Percentiles rank a stretch among this genome's conserved stretches.
These are phyloP conservation scores for Cyclina sinensis DNA, from an alignment of 1,140 invertebrate species.

Conservation along the genomic window DNA sequence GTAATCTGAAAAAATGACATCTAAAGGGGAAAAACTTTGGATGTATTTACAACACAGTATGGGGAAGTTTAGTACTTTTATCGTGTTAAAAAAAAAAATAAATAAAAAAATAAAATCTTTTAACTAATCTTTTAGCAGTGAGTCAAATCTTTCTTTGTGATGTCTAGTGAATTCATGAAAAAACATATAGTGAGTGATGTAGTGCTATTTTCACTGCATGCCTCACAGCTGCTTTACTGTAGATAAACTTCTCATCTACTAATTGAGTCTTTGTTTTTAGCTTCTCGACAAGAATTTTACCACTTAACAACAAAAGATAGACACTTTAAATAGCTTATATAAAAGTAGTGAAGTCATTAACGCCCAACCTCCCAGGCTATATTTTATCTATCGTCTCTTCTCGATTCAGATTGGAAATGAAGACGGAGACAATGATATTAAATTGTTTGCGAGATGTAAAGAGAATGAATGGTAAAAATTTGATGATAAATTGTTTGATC, in stretches of 20 bases:
- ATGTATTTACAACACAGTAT: no score
- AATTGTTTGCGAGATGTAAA: background rate
- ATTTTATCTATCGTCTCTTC: background rate
- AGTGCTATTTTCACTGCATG: background rate
- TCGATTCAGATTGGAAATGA: background rate
- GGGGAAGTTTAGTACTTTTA: no score
- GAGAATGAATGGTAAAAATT: background rate
- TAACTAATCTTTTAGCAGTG: background rate
- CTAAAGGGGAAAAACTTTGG: no score
- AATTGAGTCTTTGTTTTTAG: conserved; percentile 9
- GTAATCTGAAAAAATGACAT: no score
- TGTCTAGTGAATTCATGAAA: background rate
- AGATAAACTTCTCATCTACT: background rate
- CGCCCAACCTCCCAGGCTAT: background rate
- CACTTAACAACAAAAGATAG: conserved; percentile 21
- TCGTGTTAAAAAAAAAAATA: no score
- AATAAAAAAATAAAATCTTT: no score
- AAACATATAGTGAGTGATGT: background rate
- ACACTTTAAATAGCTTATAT: conserved; percentile 29
- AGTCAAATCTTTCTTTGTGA: background rate
- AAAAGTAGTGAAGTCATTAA: conserved; percentile 14
- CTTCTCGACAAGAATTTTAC: conserved; percentile 10
- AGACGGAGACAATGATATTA: background rate
- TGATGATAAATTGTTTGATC: no score
- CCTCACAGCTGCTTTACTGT: background rate